These are phyloP conservation scores for Pandion haliaetus DNA, from an alignment of 2,113 vertebrate species.

Conservation along the genomic window DNA sequence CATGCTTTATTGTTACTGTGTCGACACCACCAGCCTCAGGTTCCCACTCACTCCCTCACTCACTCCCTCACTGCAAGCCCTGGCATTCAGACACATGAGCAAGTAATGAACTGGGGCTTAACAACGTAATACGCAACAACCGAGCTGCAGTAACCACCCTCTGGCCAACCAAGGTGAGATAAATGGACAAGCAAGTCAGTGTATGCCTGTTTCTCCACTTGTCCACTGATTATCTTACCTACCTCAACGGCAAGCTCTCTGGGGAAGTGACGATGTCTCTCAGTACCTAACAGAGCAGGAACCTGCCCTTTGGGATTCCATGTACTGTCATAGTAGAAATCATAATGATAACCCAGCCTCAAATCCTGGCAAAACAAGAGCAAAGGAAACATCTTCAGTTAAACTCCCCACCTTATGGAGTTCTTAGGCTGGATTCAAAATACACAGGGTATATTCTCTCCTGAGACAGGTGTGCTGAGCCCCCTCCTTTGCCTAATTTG, in stretches of 20 bases:
- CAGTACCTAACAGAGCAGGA: not conserved
- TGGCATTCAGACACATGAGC: not conserved
- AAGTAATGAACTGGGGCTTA: not conserved
- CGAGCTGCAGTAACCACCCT: not conserved
- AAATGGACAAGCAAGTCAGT: not conserved
- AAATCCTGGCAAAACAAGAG: not conserved
- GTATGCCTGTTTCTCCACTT: not conserved
- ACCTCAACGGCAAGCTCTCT: not conserved
- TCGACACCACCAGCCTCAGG: not conserved
- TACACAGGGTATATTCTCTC: not conserved
- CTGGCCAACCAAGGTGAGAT: not conserved
- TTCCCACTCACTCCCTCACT: not conserved
- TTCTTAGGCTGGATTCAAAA: not conserved
- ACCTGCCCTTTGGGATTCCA: not conserved
- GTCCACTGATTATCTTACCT: not conserved
- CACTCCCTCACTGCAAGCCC: not conserved
- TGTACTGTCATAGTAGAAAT: not conserved
- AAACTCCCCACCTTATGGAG: not conserved
- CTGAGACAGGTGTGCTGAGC: not conserved
- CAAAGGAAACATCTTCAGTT: not conserved
- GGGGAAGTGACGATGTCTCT: not conserved
- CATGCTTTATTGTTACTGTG: not conserved
- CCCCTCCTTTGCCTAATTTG: not conserved
- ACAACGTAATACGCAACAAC: fast-evolving
- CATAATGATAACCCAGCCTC: not conserved